phyloP scores from a whole-genome alignment of 2,888 invertebrate genomes.

The Lordiphosa fenestrarum region DNA sequence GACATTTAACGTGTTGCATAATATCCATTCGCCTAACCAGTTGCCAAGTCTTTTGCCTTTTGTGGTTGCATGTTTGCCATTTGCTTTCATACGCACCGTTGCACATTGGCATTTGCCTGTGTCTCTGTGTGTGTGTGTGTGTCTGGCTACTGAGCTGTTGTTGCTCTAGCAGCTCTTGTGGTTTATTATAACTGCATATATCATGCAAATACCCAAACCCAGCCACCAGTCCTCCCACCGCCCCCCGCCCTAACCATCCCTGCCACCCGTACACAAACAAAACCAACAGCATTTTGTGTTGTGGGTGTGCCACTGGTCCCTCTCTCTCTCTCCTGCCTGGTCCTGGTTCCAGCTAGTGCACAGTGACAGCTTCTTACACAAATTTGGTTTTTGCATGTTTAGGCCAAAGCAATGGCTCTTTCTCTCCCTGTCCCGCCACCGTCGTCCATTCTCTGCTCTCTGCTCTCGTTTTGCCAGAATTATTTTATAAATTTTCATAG shows the following conservation, averaged over 20 bases:
- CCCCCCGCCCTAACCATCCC: background rate
- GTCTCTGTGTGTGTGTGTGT: constrained; percentile 11
- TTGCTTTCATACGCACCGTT: constrained; percentile 65
- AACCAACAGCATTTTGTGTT: constrained; percentile 23
- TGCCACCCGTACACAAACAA: constrained; percentile 13
- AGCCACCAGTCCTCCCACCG: constrained; percentile 2
- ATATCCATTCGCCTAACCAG: constrained; percentile 1
- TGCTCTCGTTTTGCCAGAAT: constrained; percentile 22
- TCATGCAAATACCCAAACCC: constrained; percentile 54
- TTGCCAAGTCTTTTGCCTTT: constrained; percentile 33
- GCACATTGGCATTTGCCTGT: constrained; percentile 59
- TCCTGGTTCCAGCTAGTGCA: constrained; percentile 6
- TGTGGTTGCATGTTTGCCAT: constrained; percentile 60
- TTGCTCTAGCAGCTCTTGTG: constrained; percentile 62
- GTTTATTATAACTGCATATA: constrained; percentile 73
- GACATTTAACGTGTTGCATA: constrained; percentile 7
- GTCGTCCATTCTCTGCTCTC: constrained; percentile 5
- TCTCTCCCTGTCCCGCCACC: constrained; percentile 12
- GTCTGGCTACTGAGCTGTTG: constrained; percentile 22
- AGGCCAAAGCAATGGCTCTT: constrained; percentile 16
- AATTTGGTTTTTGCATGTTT: constrained; percentile 41
- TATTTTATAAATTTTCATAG: constrained; percentile 70
- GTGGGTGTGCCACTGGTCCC: constrained; percentile 5
- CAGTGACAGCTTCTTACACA: constrained; percentile 44
- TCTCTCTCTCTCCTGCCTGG: background rate